phyloP scores from a whole-genome alignment of 2,888 invertebrate species.

The Crematogaster levior region DNA sequence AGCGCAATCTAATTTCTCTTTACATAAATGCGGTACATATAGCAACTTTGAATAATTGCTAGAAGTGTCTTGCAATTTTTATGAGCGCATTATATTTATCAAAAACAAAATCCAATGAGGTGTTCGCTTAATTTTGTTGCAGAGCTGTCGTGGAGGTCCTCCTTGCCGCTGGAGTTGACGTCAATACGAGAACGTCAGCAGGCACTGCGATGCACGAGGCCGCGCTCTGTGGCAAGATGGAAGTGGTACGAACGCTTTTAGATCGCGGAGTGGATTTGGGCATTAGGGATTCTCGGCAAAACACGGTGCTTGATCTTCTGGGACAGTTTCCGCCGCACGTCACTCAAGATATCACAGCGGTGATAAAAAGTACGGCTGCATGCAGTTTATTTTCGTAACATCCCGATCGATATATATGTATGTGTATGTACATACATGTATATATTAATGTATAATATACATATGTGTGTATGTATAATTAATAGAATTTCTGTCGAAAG shows the following conservation, averaged over 20 bases:
- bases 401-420: not conserved
- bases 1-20: not conserved
- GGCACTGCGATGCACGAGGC: conserved; percentile 98
- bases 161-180: conserved; percentile 94
- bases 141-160: conserved; percentile 94
- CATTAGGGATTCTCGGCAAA: conserved; percentile 92
- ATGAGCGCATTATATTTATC: not conserved
- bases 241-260: conserved; percentile 93
- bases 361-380: conserved; percentile 91
- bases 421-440: not conserved
- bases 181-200: conserved; percentile 93
- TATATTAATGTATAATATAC: not conserved
- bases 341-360: conserved; percentile 93
- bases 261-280: conserved; percentile 93
- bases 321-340: conserved; percentile 96
- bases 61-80: not conserved
- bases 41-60: not conserved
- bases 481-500: conserved; percentile 24
- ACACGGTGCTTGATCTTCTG: conserved; percentile 95
- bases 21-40: not conserved
- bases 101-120: conserved; percentile 39
- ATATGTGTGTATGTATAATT: conserved; percentile 45
- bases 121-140: conserved; percentile 74
- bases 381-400: conserved; percentile 36
- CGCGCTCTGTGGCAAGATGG: conserved; percentile 95